Evolutionary conservation across 2,797 vertebrate species (phyloP).

Genomic region (Hephaestus fuliginosus): DNA sequence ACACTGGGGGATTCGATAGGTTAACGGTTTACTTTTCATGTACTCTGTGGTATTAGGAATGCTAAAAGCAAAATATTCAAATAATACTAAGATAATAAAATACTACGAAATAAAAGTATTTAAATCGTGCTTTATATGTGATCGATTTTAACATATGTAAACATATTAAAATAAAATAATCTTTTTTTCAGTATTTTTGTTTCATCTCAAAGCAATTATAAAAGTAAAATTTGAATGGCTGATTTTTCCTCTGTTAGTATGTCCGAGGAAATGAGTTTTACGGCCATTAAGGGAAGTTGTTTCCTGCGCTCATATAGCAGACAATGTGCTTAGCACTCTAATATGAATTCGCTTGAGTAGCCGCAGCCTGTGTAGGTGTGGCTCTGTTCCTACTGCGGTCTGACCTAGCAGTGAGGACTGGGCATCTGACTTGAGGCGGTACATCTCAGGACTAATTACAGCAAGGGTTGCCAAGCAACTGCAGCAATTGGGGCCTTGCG

Average conservation of each 20-base stretch:
- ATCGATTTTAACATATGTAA: not conserved
- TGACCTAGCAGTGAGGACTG: slow-evolving; percentile 79
- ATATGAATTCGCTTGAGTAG: slow-evolving; percentile 70
- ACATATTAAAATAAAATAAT: not conserved
- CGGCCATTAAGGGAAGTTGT: slow-evolving; percentile 43
- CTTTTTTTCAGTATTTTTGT: not conserved
- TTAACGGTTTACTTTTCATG: not conserved
- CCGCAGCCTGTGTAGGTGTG: slow-evolving; percentile 79
- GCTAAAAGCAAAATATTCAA: not conserved
- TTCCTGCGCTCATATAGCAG: slow-evolving; percentile 55
- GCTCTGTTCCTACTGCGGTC: slow-evolving; percentile 71
- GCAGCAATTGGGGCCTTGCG: slow-evolving; percentile 77
- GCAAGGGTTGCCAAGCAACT: slow-evolving; percentile 90
- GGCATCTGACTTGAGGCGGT: slow-evolving; percentile 79
- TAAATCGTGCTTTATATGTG: not conserved
- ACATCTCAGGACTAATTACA: slow-evolving; percentile 86
- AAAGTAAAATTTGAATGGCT: slow-evolving; percentile 19
- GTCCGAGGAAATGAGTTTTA: slow-evolving; percentile 51
- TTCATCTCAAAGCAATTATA: slow-evolving; percentile 23
- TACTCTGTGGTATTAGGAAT: not conserved
- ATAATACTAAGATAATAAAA: not conserved
- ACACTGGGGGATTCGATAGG: not conserved
- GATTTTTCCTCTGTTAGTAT: slow-evolving; percentile 18
- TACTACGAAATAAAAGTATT: not conserved
- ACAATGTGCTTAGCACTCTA: slow-evolving; percentile 55